Percentiles rank a stretch among this genome's conserved stretches.
Evolutionary conservation across 2,797 vertebrate genomes (phyloP).

Genomic region (Chaetodon trifasciatus): DNA sequence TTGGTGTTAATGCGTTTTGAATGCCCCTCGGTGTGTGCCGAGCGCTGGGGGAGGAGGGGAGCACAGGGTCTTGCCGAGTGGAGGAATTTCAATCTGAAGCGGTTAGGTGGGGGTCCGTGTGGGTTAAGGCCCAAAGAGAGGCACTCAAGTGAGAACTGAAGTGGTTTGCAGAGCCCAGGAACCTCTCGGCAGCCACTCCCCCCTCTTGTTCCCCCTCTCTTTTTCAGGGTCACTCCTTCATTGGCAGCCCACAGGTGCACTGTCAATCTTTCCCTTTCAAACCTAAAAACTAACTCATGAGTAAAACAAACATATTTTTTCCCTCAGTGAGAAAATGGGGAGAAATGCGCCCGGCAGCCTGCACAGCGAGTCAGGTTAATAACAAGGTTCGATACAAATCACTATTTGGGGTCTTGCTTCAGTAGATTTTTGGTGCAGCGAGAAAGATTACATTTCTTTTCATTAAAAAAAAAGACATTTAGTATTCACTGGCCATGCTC

Average conservation of each 20-base stretch:
- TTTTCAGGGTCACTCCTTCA: slow-evolving; percentile 71
- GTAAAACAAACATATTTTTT: slow-evolving; percentile 73
- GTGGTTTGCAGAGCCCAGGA: slow-evolving; percentile 92
- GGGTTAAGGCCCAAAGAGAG: slow-evolving; percentile 94
- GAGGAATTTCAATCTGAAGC: slow-evolving; percentile 98
- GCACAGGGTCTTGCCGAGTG: slow-evolving; percentile 90
- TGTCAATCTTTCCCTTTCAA: slow-evolving; percentile 75
- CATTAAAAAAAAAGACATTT: not conserved
- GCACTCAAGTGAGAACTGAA: slow-evolving; percentile 99
- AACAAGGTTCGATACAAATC: not conserved
- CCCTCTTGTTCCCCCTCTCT: slow-evolving; percentile 48
- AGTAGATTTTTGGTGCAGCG: not conserved
- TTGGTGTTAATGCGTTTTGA: slow-evolving; percentile 99
- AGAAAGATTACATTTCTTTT: not conserved
- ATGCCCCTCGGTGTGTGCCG: slow-evolving; percentile 98
- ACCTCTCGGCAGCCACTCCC: slow-evolving; percentile 69
- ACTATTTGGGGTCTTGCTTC: not conserved
- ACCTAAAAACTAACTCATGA: slow-evolving; percentile 59
- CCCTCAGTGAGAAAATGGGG: slow-evolving; percentile 24
- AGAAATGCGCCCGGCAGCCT: slow-evolving; percentile 25
- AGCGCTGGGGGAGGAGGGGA: slow-evolving; percentile 89
- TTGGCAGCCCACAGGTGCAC: slow-evolving; percentile 82
- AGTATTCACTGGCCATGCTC: not conserved
- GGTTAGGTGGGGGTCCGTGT: slow-evolving; percentile 91
- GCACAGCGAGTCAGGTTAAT: slow-evolving; percentile 2